A percentile compares a stretch with the other conserved stretches of the same genome.
phyloP scores from a whole-genome alignment of 2,797 vertebrate species.

The Cetoscarus ocellatus region DNA sequence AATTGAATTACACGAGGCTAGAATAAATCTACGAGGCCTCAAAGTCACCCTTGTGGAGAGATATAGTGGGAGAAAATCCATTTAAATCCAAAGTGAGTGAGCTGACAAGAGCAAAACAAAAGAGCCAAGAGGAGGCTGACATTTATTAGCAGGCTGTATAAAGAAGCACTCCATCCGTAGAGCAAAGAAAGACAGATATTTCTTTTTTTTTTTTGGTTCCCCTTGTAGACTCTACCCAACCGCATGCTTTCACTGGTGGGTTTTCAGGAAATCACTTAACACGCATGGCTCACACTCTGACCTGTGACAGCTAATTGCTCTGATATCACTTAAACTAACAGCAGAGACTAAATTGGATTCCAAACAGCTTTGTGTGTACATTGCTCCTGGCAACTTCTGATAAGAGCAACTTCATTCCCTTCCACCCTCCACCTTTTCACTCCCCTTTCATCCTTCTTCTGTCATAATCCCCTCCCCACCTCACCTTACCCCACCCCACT shows the following conservation, averaged over 20 bases:
- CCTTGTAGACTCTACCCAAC: slow-evolving; percentile 12
- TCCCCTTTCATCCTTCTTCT: slow-evolving; percentile 64
- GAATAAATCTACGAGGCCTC: slow-evolving; percentile 24
- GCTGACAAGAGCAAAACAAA: slow-evolving; percentile 61
- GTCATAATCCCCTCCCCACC: slow-evolving; percentile 64
- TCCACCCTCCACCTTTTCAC: slow-evolving; percentile 38
- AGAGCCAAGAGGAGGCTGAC: slow-evolving; percentile 44
- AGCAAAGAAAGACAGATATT: slow-evolving; percentile 2
- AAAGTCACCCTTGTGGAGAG: slow-evolving; percentile 56
- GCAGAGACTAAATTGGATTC: slow-evolving; percentile 77
- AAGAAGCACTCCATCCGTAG: slow-evolving; percentile 38
- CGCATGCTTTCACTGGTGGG: slow-evolving; percentile 27
- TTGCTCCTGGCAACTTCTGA: slow-evolving; percentile 78
- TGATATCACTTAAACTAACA: slow-evolving; percentile 82
- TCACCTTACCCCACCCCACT: not conserved
- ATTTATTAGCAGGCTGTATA: slow-evolving; percentile 50
- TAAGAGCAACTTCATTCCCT: slow-evolving; percentile 82
- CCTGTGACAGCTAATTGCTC: slow-evolving; percentile 80
- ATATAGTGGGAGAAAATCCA: slow-evolving; percentile 46
- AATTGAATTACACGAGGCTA: slow-evolving; percentile 40
- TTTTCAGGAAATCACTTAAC: slow-evolving; percentile 77
- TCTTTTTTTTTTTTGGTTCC: not conserved
- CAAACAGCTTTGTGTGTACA: slow-evolving; percentile 69
- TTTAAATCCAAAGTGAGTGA: slow-evolving; percentile 57
- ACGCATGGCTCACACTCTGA: slow-evolving; percentile 63